These are phyloP conservation scores for Coryphaenoides rupestris DNA, from an alignment of 2,113 vertebrate genomes.

Conservation along the genomic window DNA sequence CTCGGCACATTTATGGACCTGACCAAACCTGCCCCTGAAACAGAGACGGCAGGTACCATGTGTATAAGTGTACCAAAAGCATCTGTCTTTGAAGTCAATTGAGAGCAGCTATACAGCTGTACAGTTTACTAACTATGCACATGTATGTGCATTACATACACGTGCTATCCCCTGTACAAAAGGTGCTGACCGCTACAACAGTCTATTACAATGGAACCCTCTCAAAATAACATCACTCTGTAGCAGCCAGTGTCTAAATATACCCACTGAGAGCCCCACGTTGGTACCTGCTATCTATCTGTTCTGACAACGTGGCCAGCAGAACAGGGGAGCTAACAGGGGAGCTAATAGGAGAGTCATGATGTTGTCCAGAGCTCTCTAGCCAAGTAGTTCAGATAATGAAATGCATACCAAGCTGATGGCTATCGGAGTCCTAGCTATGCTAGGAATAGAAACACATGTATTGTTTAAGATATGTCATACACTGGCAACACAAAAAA, in stretches of 20 bases:
- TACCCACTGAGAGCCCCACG: slow-evolving; percentile 32
- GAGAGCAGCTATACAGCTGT: too few relatives aligned
- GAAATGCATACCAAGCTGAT: slow-evolving; percentile 26
- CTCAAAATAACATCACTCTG: slow-evolving; percentile 73
- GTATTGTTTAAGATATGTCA: too few relatives aligned
- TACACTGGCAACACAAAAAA: too few relatives aligned
- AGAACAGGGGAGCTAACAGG: too few relatives aligned
- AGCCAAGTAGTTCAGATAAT: slow-evolving; percentile 12
- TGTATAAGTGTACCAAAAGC: too few relatives aligned
- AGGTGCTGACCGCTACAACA: slow-evolving; percentile 64
- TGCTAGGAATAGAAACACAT: too few relatives aligned
- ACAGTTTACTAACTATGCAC: too few relatives aligned
- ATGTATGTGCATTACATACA: too few relatives aligned
- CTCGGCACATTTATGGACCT: slow-evolving; percentile 85
- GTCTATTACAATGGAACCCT: slow-evolving; percentile 38
- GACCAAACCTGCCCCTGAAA: slow-evolving; percentile 83
- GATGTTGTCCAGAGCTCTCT: slow-evolving; percentile 17
- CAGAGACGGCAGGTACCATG: neutral
- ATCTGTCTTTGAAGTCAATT: too few relatives aligned
- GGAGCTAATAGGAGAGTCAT: slow-evolving; percentile 25
- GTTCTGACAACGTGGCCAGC: slow-evolving; percentile 5
- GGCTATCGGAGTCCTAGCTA: neutral
- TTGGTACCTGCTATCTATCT: slow-evolving; percentile 61
- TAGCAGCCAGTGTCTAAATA: slow-evolving; percentile 41
- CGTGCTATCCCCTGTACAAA: too few relatives aligned